These are phyloP conservation scores for Ctenopoma kingsleyae DNA, from an alignment of 2,797 vertebrate genomes.

Conservation along the genomic window DNA sequence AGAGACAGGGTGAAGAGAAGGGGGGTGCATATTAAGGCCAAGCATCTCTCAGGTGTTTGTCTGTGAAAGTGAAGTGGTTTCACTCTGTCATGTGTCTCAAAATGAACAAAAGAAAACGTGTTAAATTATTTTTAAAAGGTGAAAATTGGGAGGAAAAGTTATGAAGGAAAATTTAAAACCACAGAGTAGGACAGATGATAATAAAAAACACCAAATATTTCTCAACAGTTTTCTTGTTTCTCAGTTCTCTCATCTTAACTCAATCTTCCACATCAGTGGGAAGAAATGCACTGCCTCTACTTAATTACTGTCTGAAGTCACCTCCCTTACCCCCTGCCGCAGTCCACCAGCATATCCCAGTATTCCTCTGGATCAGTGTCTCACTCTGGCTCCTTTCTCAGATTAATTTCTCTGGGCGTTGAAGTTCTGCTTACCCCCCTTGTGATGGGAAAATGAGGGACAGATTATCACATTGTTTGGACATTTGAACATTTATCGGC, in stretches of 20 bases:
- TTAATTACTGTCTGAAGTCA: constrained; percentile 22
- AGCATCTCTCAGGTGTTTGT: constrained; percentile 38
- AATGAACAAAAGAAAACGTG: constrained; percentile 24
- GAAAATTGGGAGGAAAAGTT: background rate
- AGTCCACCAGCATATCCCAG: constrained; percentile 9
- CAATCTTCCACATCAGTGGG: constrained; percentile 31
- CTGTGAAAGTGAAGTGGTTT: constrained; percentile 14
- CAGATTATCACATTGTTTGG: constrained; percentile 66
- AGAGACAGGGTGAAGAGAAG: constrained; percentile 32
- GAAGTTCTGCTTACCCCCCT: constrained; percentile 30
- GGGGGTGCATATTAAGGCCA: constrained; percentile 9
- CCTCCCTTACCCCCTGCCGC: background rate
- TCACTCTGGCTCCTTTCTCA: constrained; percentile 24
- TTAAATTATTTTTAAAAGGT: constrained; percentile 17
- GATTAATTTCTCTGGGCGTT: constrained; percentile 28
- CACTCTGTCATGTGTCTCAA: constrained; percentile 2
- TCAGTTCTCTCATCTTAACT: constrained; percentile 25
- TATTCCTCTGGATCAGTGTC: constrained; percentile 36
- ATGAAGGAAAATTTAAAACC: background rate
- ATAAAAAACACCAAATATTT: constrained; percentile 33
- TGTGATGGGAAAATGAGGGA: constrained; percentile 45
- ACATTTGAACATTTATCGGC: constrained; percentile 65
- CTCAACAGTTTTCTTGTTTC: background rate
- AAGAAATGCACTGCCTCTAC: constrained; percentile 16
- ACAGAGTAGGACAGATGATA: background rate